Percentiles rank a stretch among this genome's conserved stretches.
Evolutionary conservation across 2,888 invertebrate genomes (phyloP).

Genomic region (Gymnoscelis rufifasciata): DNA sequence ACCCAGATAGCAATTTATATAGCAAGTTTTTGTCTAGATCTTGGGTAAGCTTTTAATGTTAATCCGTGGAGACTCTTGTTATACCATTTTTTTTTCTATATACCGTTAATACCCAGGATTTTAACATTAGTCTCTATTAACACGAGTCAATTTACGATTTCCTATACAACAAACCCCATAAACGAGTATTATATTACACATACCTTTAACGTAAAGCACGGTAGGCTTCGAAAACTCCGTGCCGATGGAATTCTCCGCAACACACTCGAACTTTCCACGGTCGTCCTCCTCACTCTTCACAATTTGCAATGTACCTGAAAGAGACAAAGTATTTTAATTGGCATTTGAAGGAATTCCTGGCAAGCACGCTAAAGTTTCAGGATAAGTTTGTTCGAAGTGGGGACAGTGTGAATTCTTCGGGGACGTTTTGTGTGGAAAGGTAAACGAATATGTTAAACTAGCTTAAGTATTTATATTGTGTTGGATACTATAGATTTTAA

Average conservation of each 20-base stretch:
- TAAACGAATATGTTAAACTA: neutral
- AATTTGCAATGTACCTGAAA: constrained; percentile 91
- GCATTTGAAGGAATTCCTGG: constrained; percentile 2
- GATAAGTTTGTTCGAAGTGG: constrained; percentile 4
- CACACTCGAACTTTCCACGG: constrained; percentile 97
- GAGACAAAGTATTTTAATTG: constrained; percentile 25
- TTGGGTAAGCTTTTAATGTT: no score
- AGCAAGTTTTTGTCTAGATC: no score
- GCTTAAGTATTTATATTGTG: no score
- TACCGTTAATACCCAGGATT: no score
- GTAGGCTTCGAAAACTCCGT: constrained; percentile 95
- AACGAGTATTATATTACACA: constrained; percentile 28
- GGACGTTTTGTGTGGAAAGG: neutral
- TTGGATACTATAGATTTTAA: no score
- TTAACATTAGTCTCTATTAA: no score
- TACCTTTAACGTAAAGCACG: constrained; percentile 95
- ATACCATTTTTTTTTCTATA: no score
- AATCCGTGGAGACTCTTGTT: no score
- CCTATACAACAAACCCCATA: no score
- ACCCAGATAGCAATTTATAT: no score
- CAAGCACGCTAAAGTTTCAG: constrained; percentile 5
- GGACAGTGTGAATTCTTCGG: constrained; percentile 1
- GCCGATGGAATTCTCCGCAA: constrained; percentile 95
- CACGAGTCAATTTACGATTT: no score
- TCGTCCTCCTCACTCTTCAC: constrained; percentile 93